phyloP scores from a whole-genome alignment of 2,113 vertebrate species.

The Cebidichthys violaceus region DNA sequence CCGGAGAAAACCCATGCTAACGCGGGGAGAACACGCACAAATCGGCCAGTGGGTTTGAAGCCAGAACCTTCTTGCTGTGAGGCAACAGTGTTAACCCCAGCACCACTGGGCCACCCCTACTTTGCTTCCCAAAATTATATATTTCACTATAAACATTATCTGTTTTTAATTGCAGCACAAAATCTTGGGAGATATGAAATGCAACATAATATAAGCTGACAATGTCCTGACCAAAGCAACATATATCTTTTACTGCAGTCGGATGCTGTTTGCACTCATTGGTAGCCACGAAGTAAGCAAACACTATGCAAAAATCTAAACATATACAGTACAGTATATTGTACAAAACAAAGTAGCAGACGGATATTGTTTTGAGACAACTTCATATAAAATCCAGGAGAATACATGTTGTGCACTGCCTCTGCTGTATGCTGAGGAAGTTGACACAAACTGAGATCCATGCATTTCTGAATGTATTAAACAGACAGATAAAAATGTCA shows the following conservation, averaged over 20 bases:
- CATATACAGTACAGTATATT: neutral
- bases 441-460: conserved; percentile 3
- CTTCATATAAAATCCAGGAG: neutral
- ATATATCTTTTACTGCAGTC: conserved; percentile 7
- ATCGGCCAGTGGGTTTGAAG: neutral
- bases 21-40: neutral
- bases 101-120: neutral
- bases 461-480: conserved; percentile 4
- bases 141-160: neutral
- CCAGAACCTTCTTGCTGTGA: neutral
- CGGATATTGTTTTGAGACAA: conserved; percentile 13
- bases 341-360: conserved; percentile 1
- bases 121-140: neutral
- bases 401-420: neutral
- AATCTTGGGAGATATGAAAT: neutral
- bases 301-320: neutral
- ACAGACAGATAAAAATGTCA: conserved; percentile 16
- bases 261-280: conserved; percentile 10
- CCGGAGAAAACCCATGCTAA: neutral
- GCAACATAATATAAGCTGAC: neutral
- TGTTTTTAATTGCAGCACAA: neutral
- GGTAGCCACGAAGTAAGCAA: neutral
- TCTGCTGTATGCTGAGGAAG: neutral
- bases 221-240: neutral
- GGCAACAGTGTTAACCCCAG: neutral